Base-by-base conservation (phyloP, 1,140 invertebrate species). In the Procambarus virginalis region DNA sequence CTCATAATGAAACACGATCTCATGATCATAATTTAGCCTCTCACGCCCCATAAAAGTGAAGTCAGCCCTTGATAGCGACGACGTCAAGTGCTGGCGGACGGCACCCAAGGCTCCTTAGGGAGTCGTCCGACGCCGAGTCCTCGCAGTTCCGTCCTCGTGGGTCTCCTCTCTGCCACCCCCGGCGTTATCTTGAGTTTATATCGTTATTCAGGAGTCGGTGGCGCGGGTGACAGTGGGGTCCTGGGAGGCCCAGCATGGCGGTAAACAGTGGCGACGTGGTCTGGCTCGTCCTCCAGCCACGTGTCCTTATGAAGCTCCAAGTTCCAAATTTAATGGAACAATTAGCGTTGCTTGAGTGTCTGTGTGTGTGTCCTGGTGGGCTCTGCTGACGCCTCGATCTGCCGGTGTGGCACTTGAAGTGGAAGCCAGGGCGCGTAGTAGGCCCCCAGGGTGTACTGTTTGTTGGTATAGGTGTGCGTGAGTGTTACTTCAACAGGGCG, bases 381-480 rank as follows among this genome's bases (percentile, higher is more conserved):
- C 55, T 58, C 55, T 58, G 6, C 1, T 58, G 12, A 4, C 12
- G 34, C 34, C 34, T 34, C 34, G 34, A 34, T 34, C 34, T 34
- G 34, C 34, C 34, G 34, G 34, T 34, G 34, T 34, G 34, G 34
- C 34, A 34, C 34, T 34, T 34, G 34, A 34, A 34, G 34, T 49
- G 34, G 45, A 55, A 10, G 48, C 51, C 10, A 14, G 58, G 17
- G 51, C 45, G n/a, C n/a, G 34, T 34, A 70, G 34, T 51, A 75
- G 81, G 64, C 82, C 70, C 64, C n/a, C 14, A 6, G 82, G 82
- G 48, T 84, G 68, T 73, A 20, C 14, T 75, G 82, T 84, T 84
- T 84, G 82, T 84, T 70, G 46, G 82, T 70, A 8, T 84, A 84
- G 64, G 82, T 70, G 82, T 34, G 68, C 22, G 68, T 84, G 82